A percentile compares a stretch with the other conserved stretches of the same genome.
These are phyloP conservation scores for Cygnus atratus DNA, from an alignment of 2,113 vertebrate species.

Conservation along the genomic window DNA sequence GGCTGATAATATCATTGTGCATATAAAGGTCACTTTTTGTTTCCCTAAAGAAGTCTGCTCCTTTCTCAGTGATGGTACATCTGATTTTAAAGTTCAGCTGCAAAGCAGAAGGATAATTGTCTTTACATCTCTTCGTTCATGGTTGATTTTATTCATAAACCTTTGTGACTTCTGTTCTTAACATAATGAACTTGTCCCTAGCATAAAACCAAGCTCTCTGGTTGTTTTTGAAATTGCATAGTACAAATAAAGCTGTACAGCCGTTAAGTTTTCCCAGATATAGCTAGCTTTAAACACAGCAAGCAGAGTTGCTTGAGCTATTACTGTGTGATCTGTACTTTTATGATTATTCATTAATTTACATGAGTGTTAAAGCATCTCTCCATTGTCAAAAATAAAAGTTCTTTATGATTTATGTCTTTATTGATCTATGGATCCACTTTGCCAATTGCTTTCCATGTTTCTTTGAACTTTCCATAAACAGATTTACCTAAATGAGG, in stretches of 20 bases:
- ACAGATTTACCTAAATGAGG: neutral
- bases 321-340: neutral
- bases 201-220: neutral
- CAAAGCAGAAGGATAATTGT: slow-evolving; percentile 13
- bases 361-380: neutral
- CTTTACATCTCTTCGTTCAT: neutral
- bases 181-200: neutral
- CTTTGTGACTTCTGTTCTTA: neutral
- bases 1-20: neutral
- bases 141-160: slow-evolving; percentile 13
- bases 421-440: neutral
- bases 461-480: neutral
- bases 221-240: neutral
- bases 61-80: rapidly evolving
- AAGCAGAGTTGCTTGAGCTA: neutral
- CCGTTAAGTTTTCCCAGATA: neutral
- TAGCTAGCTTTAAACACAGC: neutral
- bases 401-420: neutral
- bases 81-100: neutral
- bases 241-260: neutral
- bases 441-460: neutral
- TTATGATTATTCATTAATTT: neutral
- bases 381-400: neutral
- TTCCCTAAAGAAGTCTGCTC: neutral
- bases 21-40: neutral